Evolutionary conservation across 2,113 vertebrate genomes (phyloP).

Genomic region (Piprites chloris): DNA sequence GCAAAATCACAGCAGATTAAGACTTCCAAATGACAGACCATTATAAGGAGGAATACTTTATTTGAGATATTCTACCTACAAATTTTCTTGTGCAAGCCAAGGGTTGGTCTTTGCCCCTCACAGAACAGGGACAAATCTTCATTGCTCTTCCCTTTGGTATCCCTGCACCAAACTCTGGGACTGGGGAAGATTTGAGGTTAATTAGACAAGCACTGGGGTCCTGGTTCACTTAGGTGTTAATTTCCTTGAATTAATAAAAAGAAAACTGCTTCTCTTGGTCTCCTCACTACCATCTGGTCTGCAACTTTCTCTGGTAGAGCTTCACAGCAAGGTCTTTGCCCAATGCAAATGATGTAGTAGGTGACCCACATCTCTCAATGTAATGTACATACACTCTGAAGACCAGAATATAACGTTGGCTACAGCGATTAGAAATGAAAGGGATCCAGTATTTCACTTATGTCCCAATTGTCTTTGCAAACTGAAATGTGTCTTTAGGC

Average conservation of each 20-base stretch:
- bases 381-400: background rate
- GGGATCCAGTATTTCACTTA: background rate
- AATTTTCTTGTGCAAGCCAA: background rate
- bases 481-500: background rate
- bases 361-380: background rate
- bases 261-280: background rate
- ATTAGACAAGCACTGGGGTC: background rate
- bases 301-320: background rate
- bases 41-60: background rate
- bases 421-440: background rate
- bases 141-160: background rate
- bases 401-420: background rate
- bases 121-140: background rate
- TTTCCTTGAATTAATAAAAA: background rate
- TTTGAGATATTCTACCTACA: background rate
- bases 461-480: background rate
- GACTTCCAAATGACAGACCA: background rate
- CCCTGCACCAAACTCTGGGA: fast-evolving
- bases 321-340: background rate
- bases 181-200: background rate
- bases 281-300: background rate
- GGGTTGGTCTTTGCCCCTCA: background rate
- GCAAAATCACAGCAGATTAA: background rate
- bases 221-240: background rate
- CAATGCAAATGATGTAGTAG: background rate